phyloP scores from a whole-genome alignment of 2,797 vertebrate genomes.

The Aldrovandia affinis region DNA sequence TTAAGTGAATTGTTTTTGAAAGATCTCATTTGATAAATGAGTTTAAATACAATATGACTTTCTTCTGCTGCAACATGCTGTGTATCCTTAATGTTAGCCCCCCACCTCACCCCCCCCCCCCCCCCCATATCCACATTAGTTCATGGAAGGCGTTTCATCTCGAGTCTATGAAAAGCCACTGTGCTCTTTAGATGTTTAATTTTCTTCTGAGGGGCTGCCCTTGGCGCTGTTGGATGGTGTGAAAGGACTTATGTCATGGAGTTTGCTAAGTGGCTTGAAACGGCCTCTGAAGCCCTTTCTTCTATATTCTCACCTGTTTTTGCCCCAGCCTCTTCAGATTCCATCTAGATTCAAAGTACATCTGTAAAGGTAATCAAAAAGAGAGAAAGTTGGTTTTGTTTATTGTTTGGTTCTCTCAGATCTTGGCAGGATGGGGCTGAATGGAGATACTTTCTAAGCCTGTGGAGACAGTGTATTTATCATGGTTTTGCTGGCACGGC shows the following conservation, averaged over 20 bases:
- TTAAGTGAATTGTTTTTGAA: no score
- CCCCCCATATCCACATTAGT: neutral
- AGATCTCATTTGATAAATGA: neutral
- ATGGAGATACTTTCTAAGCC: neutral
- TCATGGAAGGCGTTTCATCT: neutral
- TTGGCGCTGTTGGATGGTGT: neutral
- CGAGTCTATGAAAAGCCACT: neutral
- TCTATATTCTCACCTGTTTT: neutral
- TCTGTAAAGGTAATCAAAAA: neutral
- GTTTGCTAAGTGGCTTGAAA: slow-evolving; percentile 6
- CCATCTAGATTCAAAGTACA: slow-evolving; percentile 14
- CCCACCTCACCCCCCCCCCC: neutral
- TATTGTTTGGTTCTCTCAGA: neutral
- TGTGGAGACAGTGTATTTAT: neutral
- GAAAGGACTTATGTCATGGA: neutral
- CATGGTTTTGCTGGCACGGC: neutral
- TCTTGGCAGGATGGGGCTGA: neutral
- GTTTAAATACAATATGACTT: neutral
- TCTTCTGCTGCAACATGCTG: neutral
- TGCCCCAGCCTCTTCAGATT: slow-evolving; percentile 1
- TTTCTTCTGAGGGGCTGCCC: neutral
- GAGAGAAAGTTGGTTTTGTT: neutral
- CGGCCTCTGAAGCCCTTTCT: neutral
- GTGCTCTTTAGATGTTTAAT: neutral
- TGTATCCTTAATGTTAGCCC: neutral